These are phyloP conservation scores for Abrostola tripartita DNA, from an alignment of 2,888 invertebrate species.

Conservation along the genomic window DNA sequence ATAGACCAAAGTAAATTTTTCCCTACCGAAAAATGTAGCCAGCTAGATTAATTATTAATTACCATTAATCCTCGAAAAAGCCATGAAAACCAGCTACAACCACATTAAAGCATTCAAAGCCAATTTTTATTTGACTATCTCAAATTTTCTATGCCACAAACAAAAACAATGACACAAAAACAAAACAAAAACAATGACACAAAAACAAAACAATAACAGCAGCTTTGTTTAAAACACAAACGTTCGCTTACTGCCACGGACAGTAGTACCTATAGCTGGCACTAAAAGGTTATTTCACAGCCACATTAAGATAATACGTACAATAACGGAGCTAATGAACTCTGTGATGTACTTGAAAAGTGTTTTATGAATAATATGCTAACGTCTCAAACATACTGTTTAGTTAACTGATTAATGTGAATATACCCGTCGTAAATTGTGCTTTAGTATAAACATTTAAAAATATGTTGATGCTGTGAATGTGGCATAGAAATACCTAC, in stretches of 20 bases:
- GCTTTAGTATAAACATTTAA: not conserved
- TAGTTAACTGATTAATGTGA: conserved; percentile 18
- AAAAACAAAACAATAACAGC: conserved; percentile 41
- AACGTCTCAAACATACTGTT: conserved; percentile 44
- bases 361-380: conserved; percentile 49
- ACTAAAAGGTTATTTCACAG: conserved; percentile 57
- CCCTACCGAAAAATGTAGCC: conserved; percentile 4
- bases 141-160: too few relatives aligned
- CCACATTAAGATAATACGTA: conserved; percentile 62
- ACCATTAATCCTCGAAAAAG: too few relatives aligned
- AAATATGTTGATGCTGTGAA: not conserved
- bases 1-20: too few relatives aligned
- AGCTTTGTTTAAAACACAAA: conserved; percentile 49
- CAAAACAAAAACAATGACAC: conserved; percentile 32
- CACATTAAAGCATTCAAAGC: too few relatives aligned
- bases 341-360: conserved; percentile 51
- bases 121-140: too few relatives aligned
- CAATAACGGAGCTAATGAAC: conserved; percentile 57
- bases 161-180: conserved; percentile 11
- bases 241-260: conserved; percentile 55
- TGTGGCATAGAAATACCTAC: too few relatives aligned
- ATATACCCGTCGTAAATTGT: not conserved
- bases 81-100: too few relatives aligned
- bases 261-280: conserved; percentile 47
- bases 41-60: not conserved